Percentiles rank a stretch among this genome's conserved stretches.
phyloP scores from a whole-genome alignment of 2,888 invertebrate species.

The Sepiola atlantica region DNA sequence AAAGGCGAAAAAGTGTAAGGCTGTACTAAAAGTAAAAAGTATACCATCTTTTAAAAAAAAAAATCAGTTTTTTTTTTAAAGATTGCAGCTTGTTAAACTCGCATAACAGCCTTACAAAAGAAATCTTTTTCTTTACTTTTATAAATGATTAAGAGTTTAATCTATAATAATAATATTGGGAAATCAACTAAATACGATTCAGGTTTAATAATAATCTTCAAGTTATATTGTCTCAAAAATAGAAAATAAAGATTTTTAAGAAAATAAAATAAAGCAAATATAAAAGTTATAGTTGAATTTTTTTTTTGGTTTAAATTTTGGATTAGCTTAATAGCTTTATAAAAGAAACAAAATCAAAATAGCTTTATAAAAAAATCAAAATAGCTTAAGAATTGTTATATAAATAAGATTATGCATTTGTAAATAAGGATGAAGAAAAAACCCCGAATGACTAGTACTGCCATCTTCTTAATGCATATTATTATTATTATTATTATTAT shows the following conservation, averaged over 20 bases:
- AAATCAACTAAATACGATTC: background rate
- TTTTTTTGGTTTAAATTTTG: no score
- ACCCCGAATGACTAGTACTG: no score
- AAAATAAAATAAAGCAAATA: background rate
- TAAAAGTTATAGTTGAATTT: no score
- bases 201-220: background rate
- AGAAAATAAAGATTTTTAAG: background rate
- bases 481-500: no score
- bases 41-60: background rate
- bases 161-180: background rate
- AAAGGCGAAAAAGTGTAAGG: slow-evolving; percentile 13
- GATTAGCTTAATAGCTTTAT: no score
- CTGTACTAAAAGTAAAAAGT: background rate
- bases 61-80: background rate
- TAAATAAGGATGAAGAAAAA: no score
- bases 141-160: background rate
- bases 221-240: background rate
- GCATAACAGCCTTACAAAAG: background rate
- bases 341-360: no score
- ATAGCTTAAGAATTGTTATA: no score
- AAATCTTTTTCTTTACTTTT: background rate
- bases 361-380: no score
- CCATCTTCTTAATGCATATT: no score
- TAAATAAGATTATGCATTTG: no score
- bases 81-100: background rate